Evolutionary conservation across 2,797 vertebrate species (phyloP).

Genomic region (Chelonia mydas): DNA sequence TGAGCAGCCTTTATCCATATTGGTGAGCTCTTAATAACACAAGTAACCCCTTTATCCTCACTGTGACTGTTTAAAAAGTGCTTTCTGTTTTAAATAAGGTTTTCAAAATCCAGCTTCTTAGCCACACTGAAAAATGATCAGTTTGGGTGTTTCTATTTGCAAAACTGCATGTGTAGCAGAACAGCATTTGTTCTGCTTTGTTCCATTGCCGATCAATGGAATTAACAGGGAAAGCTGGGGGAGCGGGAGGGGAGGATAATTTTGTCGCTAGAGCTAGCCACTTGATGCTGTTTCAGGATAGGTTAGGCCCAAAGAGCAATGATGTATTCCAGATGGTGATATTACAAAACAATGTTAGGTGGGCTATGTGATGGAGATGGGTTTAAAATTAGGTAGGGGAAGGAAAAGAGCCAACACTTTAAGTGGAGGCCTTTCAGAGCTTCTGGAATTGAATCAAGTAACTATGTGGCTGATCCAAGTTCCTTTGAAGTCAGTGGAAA

Average conservation of each 20-base stretch:
- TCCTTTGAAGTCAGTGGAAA: not conserved
- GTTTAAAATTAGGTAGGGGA: not conserved
- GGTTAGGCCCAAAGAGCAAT: not conserved
- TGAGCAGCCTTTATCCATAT: accelerated
- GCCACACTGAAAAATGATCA: not conserved
- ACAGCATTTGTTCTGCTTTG: not conserved
- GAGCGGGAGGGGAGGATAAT: not conserved
- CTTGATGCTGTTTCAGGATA: not conserved
- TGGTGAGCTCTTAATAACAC: not conserved
- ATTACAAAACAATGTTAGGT: not conserved
- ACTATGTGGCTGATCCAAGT: not conserved
- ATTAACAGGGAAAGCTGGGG: not conserved
- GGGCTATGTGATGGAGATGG: not conserved
- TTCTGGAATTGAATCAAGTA: slow-evolving; percentile 1
- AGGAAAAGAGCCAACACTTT: not conserved
- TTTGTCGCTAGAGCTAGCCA: not conserved
- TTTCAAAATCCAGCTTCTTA: not conserved
- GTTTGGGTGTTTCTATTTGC: not conserved
- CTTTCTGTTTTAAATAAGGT: not conserved
- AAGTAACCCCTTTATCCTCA: not conserved
- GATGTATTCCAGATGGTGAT: not conserved
- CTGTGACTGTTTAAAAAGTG: not conserved
- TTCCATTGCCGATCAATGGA: not conserved
- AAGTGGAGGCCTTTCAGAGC: not conserved
- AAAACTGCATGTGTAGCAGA: not conserved